A percentile compares a stretch with the other conserved stretches of the same genome.
Conservation (phyloP, 2,797 vertebrate species). For the Erpetoichthys calabaricus region DNA sequence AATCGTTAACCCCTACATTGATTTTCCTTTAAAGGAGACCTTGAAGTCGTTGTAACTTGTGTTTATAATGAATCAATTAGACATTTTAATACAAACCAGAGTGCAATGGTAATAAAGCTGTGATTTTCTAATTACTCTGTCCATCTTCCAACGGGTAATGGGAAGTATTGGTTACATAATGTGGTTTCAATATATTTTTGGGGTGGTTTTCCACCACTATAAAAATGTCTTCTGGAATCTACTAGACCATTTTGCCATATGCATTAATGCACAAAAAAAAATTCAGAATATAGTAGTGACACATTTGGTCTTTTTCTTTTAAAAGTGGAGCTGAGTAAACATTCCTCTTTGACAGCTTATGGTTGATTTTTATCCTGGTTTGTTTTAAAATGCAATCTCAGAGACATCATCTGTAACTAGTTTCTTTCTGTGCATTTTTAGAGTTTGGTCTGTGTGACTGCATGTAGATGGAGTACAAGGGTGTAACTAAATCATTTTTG, state of each 20-base stretch:
- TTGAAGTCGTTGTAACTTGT: constrained; percentile 11
- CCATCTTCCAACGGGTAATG: constrained; percentile 6
- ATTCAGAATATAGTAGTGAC: neutral
- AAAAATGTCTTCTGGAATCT: neutral
- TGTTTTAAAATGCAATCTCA: too few relatives aligned
- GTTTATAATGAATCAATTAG: constrained; percentile 10
- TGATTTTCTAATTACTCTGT: constrained; percentile 17
- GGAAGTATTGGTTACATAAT: constrained; percentile 3
- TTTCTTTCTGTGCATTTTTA: too few relatives aligned
- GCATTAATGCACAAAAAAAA: neutral
- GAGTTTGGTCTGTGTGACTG: too few relatives aligned
- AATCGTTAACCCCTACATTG: constrained; percentile 1
- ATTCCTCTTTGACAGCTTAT: too few relatives aligned
- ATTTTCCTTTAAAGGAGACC: constrained; percentile 2
- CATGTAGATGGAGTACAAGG: too few relatives aligned
- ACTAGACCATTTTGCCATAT: neutral
- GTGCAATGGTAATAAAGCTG: constrained; percentile 7
- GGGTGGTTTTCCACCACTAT: constrained; percentile 5
- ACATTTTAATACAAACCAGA: constrained; percentile 11
- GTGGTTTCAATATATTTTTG: constrained; percentile 8
- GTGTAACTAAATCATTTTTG: too few relatives aligned
- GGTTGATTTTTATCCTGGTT: too few relatives aligned
- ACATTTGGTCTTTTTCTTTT: constrained; percentile 3
- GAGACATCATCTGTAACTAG: too few relatives aligned
- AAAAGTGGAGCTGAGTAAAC: constrained; percentile 4